phyloP scores from a whole-genome alignment of 2,113 vertebrate species.

The Alethe castanea region DNA sequence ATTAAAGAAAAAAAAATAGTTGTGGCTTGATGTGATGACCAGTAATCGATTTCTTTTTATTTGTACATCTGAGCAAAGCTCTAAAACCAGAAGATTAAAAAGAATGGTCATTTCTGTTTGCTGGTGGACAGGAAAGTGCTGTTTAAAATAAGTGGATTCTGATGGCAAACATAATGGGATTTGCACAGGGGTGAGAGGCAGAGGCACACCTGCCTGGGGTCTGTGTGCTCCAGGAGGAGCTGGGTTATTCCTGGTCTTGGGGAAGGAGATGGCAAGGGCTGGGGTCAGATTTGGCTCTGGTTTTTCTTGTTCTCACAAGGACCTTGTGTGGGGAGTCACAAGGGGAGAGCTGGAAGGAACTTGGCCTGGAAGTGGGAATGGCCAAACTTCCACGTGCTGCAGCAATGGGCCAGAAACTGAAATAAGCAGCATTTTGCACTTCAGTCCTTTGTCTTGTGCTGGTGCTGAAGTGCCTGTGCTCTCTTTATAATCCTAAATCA shows the following conservation, averaged over 20 bases:
- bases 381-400: background rate
- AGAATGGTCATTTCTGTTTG: background rate
- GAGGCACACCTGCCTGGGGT: background rate
- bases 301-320: background rate
- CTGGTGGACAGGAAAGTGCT: background rate
- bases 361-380: background rate
- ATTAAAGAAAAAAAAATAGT: background rate
- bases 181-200: background rate
- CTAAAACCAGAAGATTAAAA: background rate
- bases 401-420: background rate
- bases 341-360: background rate
- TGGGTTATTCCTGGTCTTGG: background rate
- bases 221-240: rapidly evolving
- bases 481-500: background rate
- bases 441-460: background rate
- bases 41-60: background rate
- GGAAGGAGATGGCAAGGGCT: background rate
- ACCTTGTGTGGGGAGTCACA: background rate
- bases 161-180: background rate
- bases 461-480: background rate
- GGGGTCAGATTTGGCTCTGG: background rate
- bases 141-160: background rate
- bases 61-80: background rate
- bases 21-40: background rate
- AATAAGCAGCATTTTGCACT: background rate